Evolutionary conservation across 1,140 invertebrate species (phyloP).

Genomic region (Lordiphosa clarofinis): DNA sequence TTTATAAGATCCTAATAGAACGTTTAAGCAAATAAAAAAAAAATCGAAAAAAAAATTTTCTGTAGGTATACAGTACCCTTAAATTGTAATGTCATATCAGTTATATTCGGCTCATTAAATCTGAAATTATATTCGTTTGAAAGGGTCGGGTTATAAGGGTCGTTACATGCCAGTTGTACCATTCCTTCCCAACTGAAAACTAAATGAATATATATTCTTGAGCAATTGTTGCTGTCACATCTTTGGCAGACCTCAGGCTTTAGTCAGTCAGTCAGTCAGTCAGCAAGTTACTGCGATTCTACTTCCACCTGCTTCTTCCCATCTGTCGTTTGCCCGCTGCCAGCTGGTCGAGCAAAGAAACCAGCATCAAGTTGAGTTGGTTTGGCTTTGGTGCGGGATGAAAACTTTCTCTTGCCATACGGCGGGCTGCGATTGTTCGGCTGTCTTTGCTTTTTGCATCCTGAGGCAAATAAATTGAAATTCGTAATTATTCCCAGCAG

Average conservation of each 20-base stretch:
- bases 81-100: too few relatives aligned
- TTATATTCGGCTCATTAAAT: too few relatives aligned
- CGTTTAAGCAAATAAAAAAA: too few relatives aligned
- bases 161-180: too few relatives aligned
- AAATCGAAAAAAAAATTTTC: too few relatives aligned
- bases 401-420: constrained; percentile 9
- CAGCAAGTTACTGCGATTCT: constrained; percentile 42
- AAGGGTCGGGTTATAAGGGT: too few relatives aligned
- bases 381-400: neutral
- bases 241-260: constrained; percentile 28
- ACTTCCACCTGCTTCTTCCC: constrained; percentile 9
- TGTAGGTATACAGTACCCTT: too few relatives aligned
- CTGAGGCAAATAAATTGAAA: constrained; percentile 77
- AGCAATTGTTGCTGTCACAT: constrained; percentile 15
- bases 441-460: constrained; percentile 60
- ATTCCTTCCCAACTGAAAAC: neutral
- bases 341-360: constrained; percentile 19
- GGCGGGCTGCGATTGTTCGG: constrained; percentile 7
- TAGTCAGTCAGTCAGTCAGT: constrained; percentile 18
- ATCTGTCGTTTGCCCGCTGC: neutral
- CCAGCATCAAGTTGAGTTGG: constrained; percentile 2
- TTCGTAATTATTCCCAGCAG: constrained; percentile 77
- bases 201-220: constrained; percentile 6
- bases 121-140: too few relatives aligned
- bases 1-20: too few relatives aligned